Conservation (phyloP, 2,113 vertebrate species). For the Tachuris rubrigastra region DNA sequence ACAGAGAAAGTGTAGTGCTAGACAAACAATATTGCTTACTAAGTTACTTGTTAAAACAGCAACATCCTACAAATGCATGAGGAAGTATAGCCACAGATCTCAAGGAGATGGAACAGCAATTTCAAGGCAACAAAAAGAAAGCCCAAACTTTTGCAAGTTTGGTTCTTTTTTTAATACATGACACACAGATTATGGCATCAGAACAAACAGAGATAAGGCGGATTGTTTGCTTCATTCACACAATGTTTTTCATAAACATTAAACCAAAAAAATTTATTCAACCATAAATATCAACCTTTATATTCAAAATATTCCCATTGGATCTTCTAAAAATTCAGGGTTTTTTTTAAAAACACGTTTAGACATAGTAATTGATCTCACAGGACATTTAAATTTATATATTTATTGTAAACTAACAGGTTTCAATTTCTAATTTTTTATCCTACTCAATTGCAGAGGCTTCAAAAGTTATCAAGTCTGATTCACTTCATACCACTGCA, state of each 20-base stretch:
- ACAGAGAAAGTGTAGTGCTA: neutral
- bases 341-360: neutral
- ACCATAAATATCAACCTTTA: neutral
- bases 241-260: neutral
- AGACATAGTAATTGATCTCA: neutral
- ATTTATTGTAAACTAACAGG: neutral
- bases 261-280: too few relatives aligned
- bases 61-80: neutral
- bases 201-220: neutral
- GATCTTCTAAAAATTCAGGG: neutral
- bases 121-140: too few relatives aligned
- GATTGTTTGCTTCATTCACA: neutral
- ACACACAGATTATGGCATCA: neutral
- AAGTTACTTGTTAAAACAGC: neutral
- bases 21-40: neutral
- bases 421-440: neutral
- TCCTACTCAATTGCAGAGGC: neutral
- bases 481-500: neutral
- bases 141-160: neutral
- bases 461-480: neutral
- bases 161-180: rapidly evolving
- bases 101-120: neutral
- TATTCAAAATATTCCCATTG: neutral
- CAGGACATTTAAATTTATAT: neutral
- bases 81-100: neutral